Conservation (phyloP, 2,113 vertebrate genomes). For the Callithrix jacchus region DNA sequence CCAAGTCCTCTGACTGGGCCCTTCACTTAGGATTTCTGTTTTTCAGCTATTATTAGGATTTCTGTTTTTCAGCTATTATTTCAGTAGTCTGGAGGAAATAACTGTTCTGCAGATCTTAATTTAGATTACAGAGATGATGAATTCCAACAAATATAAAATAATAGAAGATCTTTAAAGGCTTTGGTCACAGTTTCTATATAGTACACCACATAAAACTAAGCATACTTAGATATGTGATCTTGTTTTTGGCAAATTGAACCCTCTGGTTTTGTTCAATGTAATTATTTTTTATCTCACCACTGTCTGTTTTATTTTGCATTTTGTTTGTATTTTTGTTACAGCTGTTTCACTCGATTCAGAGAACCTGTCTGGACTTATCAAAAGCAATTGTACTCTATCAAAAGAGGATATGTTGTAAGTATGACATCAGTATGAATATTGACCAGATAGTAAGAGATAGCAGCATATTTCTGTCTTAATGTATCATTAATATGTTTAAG, state of each 20-base stretch:
- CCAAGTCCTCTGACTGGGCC: conserved; percentile 1
- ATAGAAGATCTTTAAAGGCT: not conserved
- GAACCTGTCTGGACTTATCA: conserved; percentile 97
- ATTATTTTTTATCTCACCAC: not conserved
- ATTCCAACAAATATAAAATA: not conserved
- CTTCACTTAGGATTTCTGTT: conserved; percentile 54
- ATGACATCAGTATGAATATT: conserved; percentile 54
- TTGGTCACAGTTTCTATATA: not conserved
- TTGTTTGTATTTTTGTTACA: conserved; percentile 80
- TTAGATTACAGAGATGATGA: conserved; percentile 7
- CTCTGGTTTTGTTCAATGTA: not conserved
- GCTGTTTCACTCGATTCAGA: conserved; percentile 98
- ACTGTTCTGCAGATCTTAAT: conserved; percentile 32
- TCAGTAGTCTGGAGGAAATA: conserved; percentile 26
- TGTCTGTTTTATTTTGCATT: conserved; percentile 27
- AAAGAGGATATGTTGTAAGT: conserved; percentile 95
- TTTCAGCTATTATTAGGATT: conserved; percentile 62
- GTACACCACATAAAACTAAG: not conserved
- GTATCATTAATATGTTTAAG: not conserved
- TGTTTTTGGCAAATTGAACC: conserved; percentile 7
- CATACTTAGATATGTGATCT: not conserved
- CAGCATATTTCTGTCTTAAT: not conserved
- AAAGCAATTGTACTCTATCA: conserved; percentile 98
- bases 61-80: conserved; percentile 61
- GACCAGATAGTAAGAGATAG: not conserved